Evolutionary conservation across 2,888 invertebrate genomes (phyloP), one percentile per base, ranked within the genome.

Genomic region (Cancer borealis): DNA sequence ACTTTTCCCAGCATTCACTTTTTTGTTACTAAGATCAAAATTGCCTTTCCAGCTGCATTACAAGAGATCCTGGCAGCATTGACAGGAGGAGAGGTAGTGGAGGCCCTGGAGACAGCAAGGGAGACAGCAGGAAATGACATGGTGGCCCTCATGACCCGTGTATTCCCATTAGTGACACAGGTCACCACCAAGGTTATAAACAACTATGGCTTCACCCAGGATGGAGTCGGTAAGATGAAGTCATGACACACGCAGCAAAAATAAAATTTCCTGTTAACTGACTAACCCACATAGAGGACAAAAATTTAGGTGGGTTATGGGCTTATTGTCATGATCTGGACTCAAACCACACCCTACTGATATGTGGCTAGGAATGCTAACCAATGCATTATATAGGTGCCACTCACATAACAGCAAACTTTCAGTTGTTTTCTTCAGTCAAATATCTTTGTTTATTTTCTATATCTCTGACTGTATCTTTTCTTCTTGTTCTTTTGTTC

Each of bases 91-190:
- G 94, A 94, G 26, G 94, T 94, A 10, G 92, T 94, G 60, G 94
- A 94, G 46, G 89, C 92, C 96, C 97, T 99, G 66, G 98, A 98
- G 0, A 98, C 98, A 96, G 99, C 99, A 0, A 98, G 98, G 96
- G 98, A 98, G 95, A 98, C 98, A 91, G 98, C 99, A 0, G 99
- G 99, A 5, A 99, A 99, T 97, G 99, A 99, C 96, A 99, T 99
- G 98, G 97, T 99, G 91, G 98, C 97, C 97, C 98, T 98, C 97
- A 98, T 99, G 98, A 99, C 99, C 96, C 98, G 98, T 96, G 98
- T 99, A 0, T 99, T 99, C 96, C 99, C 99, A 0, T 97, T 99
- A 96, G 98, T 98, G 0, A 98, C 98, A 96, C 98, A 98, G 96
- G 98, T 99, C 96, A 98, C 99, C 96, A 98, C 98, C 97, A 98